Evolutionary conservation across 2,888 invertebrate species (phyloP), one percentile per base, ranked within the genome.

Genomic region (Gymnocheta viridis): DNA sequence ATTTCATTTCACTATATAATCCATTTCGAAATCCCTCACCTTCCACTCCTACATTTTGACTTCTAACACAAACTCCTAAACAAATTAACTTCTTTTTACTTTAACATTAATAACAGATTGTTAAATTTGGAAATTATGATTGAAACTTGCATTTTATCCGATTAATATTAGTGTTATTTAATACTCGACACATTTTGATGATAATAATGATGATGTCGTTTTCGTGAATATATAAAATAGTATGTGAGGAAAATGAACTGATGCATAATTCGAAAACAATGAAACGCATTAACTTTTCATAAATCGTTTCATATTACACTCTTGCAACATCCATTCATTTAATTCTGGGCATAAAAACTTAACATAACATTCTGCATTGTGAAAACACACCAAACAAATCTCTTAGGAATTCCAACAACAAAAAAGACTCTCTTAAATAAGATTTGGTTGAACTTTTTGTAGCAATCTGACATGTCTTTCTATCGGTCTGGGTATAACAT

Each of bases 121-220:
- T 62, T 29, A 49, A 56, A 64, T 74, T 49, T 47, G 12, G 4
- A 76, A 81, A 84, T 81, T 84, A 73, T 77, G 80, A 77, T 78
- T 84, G 77, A 84, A 81, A 73, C 64, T 72, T 80, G 14, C 73
- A 73, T 69, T 69, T 81, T 69, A 84, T 84, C 81, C 77, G 81
- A 73, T 81, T 84, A 81, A 69, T 73, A 78, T 81, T 78, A 84
- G 56, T 81, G 84, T 69, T 81, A 84, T 81, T 84, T 84, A 84
- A 84, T 84, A 84, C 77, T 17, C 62, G 17, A 56, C 73, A 69
- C 56, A 84, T 80, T 60, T 47, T 64, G 19, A 67, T 67, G 27
- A n/a, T n/a, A n/a, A n/a, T n/a, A n/a, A n/a, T 19, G 24, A 56
- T 74, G 60, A 62, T 69, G 54, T 64, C 66, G 51, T 41, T 79